Conservation (phyloP, 2,797 vertebrate species). For the Dipus sagitta region DNA sequence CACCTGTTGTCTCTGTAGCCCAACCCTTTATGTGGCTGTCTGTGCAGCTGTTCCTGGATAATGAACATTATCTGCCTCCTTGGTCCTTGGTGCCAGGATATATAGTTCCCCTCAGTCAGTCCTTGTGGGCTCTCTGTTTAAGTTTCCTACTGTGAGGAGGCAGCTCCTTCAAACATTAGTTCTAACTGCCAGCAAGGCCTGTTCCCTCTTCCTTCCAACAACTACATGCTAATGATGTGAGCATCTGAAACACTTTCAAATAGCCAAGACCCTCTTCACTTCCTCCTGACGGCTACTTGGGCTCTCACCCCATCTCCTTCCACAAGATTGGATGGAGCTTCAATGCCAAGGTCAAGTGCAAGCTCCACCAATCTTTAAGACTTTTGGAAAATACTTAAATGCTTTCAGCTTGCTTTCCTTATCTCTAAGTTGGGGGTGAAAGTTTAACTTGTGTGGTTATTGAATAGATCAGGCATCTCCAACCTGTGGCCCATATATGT, state of each 20-base stretch:
- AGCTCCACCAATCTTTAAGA: constrained; percentile 12
- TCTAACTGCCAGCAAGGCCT: not conserved
- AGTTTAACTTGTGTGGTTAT: not conserved
- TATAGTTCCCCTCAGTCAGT: not conserved
- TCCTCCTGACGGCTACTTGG: not conserved
- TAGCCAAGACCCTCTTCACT: not conserved
- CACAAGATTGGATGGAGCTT: not conserved
- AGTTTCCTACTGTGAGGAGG: not conserved
- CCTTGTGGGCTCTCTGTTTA: not conserved
- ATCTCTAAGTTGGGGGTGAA: constrained; percentile 30
- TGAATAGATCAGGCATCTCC: constrained; percentile 11
- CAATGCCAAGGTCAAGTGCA: not conserved
- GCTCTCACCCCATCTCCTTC: not conserved
- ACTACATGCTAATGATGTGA: not conserved
- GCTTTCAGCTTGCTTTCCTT: constrained; percentile 27
- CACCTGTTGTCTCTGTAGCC: not conserved
- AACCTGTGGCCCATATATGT: no score
- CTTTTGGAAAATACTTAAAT: constrained; percentile 6
- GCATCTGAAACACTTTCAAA: not conserved
- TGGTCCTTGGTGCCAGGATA: not conserved
- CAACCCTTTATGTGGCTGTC: not conserved
- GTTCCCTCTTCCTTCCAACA: constrained; percentile 1
- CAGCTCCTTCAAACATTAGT: not conserved
- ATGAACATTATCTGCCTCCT: not conserved
- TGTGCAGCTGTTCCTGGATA: not conserved